A percentile compares a stretch with the other conserved stretches of the same genome.
phyloP scores from a whole-genome alignment of 2,888 invertebrate genomes.

The Caenorhabditis imperialis region DNA sequence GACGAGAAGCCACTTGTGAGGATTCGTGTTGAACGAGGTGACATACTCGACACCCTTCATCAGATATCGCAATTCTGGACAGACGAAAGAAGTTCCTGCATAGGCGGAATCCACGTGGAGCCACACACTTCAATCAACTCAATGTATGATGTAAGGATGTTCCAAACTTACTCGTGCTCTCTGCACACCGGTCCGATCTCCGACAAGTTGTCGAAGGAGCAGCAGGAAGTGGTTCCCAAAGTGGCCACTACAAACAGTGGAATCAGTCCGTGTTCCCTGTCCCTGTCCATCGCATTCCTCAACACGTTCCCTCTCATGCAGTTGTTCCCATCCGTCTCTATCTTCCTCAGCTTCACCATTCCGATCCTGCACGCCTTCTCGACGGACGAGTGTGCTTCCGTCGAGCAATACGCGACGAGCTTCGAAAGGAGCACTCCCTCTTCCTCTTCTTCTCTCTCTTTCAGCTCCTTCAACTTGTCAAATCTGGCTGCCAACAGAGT shows the following conservation, averaged over 20 bases:
- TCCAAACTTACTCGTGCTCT: conserved; percentile 78
- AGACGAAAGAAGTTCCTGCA: conserved; percentile 95
- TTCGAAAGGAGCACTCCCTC: conserved; percentile 93
- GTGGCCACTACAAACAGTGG: conserved; percentile 95
- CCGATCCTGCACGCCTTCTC: conserved; percentile 96
- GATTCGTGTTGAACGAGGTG: conserved; percentile 96
- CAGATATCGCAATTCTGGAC: conserved; percentile 92
- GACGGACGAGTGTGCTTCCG: conserved; percentile 96
- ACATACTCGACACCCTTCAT: conserved; percentile 86
- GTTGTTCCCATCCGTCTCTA: conserved; percentile 89
- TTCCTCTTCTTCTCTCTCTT: conserved; percentile 85
- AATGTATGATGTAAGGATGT: no score
- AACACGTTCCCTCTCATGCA: conserved; percentile 88
- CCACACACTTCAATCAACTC: conserved; percentile 85
- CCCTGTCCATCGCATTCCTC: conserved; percentile 88
- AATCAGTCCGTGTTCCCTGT: conserved; percentile 90
- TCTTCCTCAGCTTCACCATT: conserved; percentile 91
- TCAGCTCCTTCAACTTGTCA: conserved; percentile 83
- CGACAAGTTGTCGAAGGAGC: conserved; percentile 92
- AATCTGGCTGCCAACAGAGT: conserved; percentile 93
- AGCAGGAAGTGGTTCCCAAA: conserved; percentile 95
- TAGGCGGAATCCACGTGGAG: conserved; percentile 97
- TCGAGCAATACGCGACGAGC: conserved; percentile 96
- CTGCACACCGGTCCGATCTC: conserved; percentile 92
- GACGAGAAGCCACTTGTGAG: conserved; percentile 96